A percentile compares a stretch with the other conserved stretches of the same genome.
Conservation (phyloP, 2,113 vertebrate genomes). For the Elanoides forficatus region DNA sequence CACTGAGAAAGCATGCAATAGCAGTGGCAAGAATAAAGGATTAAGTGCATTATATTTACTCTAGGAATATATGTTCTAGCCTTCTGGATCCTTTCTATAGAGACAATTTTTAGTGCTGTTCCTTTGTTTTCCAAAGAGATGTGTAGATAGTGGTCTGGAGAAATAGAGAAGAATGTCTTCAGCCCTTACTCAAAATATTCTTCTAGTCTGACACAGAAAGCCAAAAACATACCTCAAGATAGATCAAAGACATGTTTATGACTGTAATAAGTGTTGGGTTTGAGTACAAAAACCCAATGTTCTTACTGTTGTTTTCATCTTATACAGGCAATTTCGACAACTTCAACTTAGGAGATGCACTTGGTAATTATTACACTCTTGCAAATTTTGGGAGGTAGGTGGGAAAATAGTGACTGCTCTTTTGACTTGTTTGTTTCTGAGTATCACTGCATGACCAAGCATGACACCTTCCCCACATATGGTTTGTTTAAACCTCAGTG, state of each 20-base stretch:
- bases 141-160: background rate
- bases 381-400: background rate
- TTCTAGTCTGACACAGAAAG: background rate
- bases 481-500: background rate
- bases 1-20: background rate
- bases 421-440: background rate
- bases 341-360: background rate
- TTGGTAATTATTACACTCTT: background rate
- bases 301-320: slow-evolving; percentile 6
- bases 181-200: background rate
- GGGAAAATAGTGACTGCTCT: background rate
- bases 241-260: background rate
- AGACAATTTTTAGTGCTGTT: background rate
- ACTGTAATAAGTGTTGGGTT: background rate
- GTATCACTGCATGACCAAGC: background rate
- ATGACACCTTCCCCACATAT: background rate
- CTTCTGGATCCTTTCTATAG: background rate
- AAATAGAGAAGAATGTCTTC: background rate
- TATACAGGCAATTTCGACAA: background rate
- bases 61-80: background rate
- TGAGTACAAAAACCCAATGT: background rate
- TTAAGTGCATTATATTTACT: background rate
- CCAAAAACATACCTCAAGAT: background rate
- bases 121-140: background rate
- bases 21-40: background rate